Percentiles rank a stretch among this genome's conserved stretches.
Conservation (phyloP, 2,113 vertebrate genomes). For the Phylloscopus trochiloides region DNA sequence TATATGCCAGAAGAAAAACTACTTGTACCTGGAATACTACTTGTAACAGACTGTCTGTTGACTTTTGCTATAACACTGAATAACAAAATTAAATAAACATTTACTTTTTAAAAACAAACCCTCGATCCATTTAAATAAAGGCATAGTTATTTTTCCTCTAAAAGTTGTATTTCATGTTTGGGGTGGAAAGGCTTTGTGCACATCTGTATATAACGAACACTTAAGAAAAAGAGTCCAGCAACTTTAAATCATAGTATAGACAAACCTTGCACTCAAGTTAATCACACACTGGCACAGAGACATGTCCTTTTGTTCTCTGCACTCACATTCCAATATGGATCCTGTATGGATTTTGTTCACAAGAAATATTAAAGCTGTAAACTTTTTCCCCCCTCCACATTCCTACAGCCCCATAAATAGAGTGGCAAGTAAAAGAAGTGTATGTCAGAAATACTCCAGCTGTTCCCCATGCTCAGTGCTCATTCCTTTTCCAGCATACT, state of each 20-base stretch:
- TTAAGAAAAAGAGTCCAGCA: background rate
- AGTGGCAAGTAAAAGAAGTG: slow-evolving; percentile 1
- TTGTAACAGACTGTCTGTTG: background rate
- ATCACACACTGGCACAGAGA: slow-evolving; percentile 48
- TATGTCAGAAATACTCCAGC: slow-evolving; percentile 34
- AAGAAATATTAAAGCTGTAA: slow-evolving; percentile 65
- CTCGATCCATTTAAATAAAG: background rate
- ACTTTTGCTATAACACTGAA: background rate
- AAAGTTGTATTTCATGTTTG: background rate
- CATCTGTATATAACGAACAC: background rate
- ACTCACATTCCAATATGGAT: slow-evolving; percentile 50
- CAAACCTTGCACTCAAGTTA: slow-evolving; percentile 5
- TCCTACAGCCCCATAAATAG: slow-evolving; percentile 36
- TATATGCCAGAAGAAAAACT: background rate
- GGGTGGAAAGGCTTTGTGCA: background rate
- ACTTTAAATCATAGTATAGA: background rate
- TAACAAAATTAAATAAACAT: background rate
- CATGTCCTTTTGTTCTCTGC: slow-evolving; percentile 30
- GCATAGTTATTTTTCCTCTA: background rate
- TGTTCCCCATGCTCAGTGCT: background rate
- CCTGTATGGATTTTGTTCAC: slow-evolving; percentile 54
- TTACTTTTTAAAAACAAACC: background rate
- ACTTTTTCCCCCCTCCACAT: slow-evolving; percentile 48
- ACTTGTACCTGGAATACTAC: background rate
- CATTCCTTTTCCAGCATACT: background rate